A percentile compares a stretch with the other conserved stretches of the same genome.
Conservation (phyloP, 2,888 invertebrate species). For the Clostera curtula region DNA sequence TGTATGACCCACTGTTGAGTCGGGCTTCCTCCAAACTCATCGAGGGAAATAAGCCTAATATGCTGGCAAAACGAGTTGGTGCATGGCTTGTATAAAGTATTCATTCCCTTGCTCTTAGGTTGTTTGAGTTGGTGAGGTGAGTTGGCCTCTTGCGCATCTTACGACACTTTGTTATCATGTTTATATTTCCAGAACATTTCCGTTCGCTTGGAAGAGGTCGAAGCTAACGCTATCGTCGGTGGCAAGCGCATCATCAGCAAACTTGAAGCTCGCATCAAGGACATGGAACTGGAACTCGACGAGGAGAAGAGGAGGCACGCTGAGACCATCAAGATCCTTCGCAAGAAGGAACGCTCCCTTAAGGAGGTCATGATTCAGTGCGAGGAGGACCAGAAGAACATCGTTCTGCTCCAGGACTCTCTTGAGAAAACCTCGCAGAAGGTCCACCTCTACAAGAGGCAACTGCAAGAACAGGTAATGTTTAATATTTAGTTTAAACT, state of each 20-base stretch:
- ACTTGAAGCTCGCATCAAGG: slow-evolving; percentile 95
- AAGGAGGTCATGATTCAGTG: slow-evolving; percentile 97
- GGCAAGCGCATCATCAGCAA: slow-evolving; percentile 98
- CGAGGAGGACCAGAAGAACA: slow-evolving; percentile 98
- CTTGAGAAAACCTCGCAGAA: slow-evolving; percentile 92
- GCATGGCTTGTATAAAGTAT: no score
- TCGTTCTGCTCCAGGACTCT: slow-evolving; percentile 91
- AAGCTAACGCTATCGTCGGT: slow-evolving; percentile 96
- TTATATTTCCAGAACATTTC: slow-evolving; percentile 85
- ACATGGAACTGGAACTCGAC: slow-evolving; percentile 94
- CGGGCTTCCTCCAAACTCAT: no score
- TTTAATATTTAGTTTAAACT: slow-evolving; percentile 9
- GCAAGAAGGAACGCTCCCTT: slow-evolving; percentile 97
- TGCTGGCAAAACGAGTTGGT: no score
- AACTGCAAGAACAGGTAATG: slow-evolving; percentile 92
- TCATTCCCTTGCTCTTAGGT: no score
- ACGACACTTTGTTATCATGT: slow-evolving; percentile 4
- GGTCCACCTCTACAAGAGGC: slow-evolving; percentile 95
- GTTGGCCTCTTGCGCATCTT: no score
- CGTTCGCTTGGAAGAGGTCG: slow-evolving; percentile 95
- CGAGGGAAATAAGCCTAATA: no score
- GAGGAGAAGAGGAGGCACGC: slow-evolving; percentile 98
- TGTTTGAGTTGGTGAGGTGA: no score
- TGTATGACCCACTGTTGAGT: no score
- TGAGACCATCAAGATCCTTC: slow-evolving; percentile 96